Evolutionary conservation across 2,888 invertebrate genomes (phyloP).

Genomic region (Elmis aenea): DNA sequence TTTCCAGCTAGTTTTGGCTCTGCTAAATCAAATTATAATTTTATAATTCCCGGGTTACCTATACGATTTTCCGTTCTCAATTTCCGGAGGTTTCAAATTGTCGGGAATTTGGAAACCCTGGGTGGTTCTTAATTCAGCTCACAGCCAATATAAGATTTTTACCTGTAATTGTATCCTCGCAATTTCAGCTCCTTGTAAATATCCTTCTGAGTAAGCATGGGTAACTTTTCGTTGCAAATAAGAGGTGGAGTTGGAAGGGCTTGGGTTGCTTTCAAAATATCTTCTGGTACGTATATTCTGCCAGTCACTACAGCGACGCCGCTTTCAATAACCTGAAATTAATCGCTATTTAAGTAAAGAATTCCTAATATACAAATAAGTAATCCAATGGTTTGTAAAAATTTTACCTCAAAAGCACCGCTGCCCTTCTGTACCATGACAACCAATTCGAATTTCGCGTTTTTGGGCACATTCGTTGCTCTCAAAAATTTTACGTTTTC

Average conservation of each 20-base stretch:
- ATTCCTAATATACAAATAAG: background rate
- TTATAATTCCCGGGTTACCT: too few relatives aligned
- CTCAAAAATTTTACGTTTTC: constrained; percentile 56
- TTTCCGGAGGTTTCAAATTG: too few relatives aligned
- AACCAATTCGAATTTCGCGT: constrained; percentile 31
- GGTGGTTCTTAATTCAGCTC: too few relatives aligned
- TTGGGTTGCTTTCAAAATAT: background rate
- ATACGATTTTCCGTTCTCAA: too few relatives aligned
- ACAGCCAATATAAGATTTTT: constrained; percentile 11
- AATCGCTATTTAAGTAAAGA: constrained; percentile 1
- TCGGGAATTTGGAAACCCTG: too few relatives aligned
- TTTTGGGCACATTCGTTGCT: constrained; percentile 52
- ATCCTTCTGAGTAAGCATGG: constrained; percentile 55
- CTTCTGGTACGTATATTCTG: constrained; percentile 51
- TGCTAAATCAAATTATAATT: too few relatives aligned
- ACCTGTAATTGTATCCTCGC: constrained; percentile 58
- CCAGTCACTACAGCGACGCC: constrained; percentile 66
- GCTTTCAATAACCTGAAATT: constrained; percentile 59
- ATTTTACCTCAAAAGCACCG: constrained; percentile 37
- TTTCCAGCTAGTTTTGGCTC: too few relatives aligned
- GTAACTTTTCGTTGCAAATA: too few relatives aligned
- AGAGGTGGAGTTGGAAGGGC: constrained; percentile 34
- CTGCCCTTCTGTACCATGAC: constrained; percentile 31
- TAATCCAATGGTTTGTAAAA: background rate
- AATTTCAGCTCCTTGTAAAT: constrained; percentile 65